phyloP scores from a whole-genome alignment of 1,140 invertebrate genomes.

The Gryon sp. region DNA sequence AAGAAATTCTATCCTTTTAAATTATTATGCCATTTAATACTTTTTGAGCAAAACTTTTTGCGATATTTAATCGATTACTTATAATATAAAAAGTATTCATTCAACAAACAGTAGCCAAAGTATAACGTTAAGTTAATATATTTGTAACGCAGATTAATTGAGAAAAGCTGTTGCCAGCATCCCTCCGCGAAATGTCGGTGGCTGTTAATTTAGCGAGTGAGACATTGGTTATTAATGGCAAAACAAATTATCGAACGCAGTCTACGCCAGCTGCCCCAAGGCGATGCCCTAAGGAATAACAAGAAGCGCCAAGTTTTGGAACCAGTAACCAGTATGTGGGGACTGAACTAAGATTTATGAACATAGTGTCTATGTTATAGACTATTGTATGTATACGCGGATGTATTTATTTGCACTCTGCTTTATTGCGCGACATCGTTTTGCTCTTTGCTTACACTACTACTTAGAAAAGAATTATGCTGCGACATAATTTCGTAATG shows the following conservation, averaged over 20 bases:
- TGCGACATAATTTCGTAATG: constrained; percentile 34
- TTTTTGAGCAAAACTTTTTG: too few relatives aligned
- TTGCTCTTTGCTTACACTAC: constrained; percentile 59
- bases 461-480: constrained; percentile 48
- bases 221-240: constrained; percentile 66
- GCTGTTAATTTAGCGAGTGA: constrained; percentile 63
- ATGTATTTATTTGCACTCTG: constrained; percentile 61
- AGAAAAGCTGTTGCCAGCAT: constrained; percentile 64
- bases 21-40: too few relatives aligned
- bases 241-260: constrained; percentile 65
- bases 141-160: constrained; percentile 65
- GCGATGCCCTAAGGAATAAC: constrained; percentile 66
- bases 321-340: constrained; percentile 46
- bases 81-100: constrained; percentile 21
- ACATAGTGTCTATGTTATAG: constrained; percentile 50
- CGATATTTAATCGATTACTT: too few relatives aligned
- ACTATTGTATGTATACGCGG: constrained; percentile 58
- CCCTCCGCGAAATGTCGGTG: constrained; percentile 57
- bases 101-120: constrained; percentile 26
- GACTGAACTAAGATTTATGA: constrained; percentile 65
- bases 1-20: too few relatives aligned
- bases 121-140: constrained; percentile 54
- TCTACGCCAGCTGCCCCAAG: constrained; percentile 60
- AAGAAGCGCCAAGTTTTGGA: constrained; percentile 65
- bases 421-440: constrained; percentile 59